Evolutionary conservation across 2,888 invertebrate species (phyloP), one percentile per base, ranked within the genome.

Genomic region (Aleiodes testaceus): DNA sequence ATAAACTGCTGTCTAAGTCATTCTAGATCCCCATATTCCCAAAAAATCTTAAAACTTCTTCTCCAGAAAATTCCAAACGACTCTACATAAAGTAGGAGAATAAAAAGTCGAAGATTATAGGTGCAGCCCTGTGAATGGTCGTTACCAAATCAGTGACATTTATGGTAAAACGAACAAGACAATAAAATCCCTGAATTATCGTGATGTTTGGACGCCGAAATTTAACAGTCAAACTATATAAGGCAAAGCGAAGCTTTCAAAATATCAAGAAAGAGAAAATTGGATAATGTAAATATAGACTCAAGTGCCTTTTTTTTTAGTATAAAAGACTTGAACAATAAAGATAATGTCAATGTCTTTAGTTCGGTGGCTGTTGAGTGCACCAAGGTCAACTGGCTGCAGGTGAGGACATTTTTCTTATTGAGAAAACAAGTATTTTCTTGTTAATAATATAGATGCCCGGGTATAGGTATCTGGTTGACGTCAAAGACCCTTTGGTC

Each of bases 321-420:
- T 36, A 6, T 36, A 36, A 9, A 36, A 36, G 7, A 36, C 9
- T 36, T 36, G 42, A 44, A 52, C 20, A 44, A 66, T 53, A 53
- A 47, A 67, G 55, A 67, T 55, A 55, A 55, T 53, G 67, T 26
- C 26, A 53, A 53, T 53, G 53, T 53, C 53, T 53, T 22, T 53
- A 67, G 42, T 45, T 67, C 47, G 44, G 45, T 26, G 22, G 64
- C 47, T 47, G 47, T 26, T 30, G 44, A 66, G 30, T 52, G 44
- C 20, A 53, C 47, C 67, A 67, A 67, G 67, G 67, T 45, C 55
- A 67, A 67, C 55, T 55, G 67, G 55, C 55, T 67, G 53, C 67
- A 66, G 52, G 52, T 53, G 26, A 53, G 22, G 26, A 26, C 30
- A 22, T 53, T 22, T 26, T 53, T 53, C 53, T 26, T 18, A 44